A percentile compares a stretch with the other conserved stretches of the same genome.
phyloP scores from a whole-genome alignment of 2,797 vertebrate genomes.

The Pteronotus mesoamericanus region DNA sequence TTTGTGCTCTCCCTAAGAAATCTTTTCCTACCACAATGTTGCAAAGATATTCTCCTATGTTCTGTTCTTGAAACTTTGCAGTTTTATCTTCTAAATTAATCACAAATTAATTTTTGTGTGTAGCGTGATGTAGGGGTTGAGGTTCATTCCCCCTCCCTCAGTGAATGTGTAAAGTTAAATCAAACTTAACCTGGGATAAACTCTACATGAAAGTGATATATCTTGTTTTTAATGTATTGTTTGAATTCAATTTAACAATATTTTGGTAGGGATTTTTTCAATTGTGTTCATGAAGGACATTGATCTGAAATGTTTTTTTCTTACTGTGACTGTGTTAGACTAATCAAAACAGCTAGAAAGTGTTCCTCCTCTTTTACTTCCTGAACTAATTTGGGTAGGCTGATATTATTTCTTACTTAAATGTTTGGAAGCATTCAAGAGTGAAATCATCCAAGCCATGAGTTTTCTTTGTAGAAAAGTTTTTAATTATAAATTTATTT shows the following conservation, averaged over 20 bases:
- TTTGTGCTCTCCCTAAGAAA: not conserved
- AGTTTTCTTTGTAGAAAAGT: not conserved
- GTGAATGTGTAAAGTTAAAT: not conserved
- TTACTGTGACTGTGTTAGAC: not conserved
- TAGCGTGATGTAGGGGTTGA: not conserved
- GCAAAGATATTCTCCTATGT: not conserved
- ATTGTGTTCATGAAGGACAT: not conserved
- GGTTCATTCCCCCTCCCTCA: not conserved
- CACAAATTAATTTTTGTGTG: not conserved
- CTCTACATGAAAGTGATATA: not conserved
- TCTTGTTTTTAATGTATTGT: not conserved
- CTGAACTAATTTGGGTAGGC: not conserved
- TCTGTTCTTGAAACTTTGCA: not conserved
- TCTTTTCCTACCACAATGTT: not conserved
- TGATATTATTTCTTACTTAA: not conserved
- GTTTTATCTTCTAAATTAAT: not conserved
- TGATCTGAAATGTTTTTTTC: not conserved
- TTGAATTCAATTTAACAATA: not conserved
- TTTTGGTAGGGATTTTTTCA: not conserved
- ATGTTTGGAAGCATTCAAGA: not conserved
- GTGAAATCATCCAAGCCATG: not conserved
- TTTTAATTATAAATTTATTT: not conserved
- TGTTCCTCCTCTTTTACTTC: not conserved
- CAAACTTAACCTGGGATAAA: not conserved
- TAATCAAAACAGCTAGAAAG: not conserved